These are phyloP conservation scores for Hirtodrosophila duncani DNA, from an alignment of 2,888 invertebrate species.

Conservation along the genomic window DNA sequence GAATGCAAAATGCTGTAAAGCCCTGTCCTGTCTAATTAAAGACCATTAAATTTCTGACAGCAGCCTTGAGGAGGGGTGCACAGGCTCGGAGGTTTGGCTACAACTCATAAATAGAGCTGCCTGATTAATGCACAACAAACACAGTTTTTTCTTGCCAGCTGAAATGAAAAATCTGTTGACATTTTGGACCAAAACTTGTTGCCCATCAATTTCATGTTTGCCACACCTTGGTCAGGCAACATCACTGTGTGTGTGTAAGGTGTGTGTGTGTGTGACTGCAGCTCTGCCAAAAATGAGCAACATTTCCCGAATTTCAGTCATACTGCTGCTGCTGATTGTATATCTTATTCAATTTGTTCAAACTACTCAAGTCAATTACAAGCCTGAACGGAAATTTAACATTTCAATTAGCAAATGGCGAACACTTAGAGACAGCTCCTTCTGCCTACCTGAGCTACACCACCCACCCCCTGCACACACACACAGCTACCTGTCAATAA, in stretches of 20 bases:
- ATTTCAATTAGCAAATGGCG: constrained; percentile 68
- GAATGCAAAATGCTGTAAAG: neutral
- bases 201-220: constrained; percentile 69
- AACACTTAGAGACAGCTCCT: too few species aligned
- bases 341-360: constrained; percentile 25
- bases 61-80: too few species aligned
- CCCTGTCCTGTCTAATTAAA: constrained; percentile 44
- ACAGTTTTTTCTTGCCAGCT: constrained; percentile 25
- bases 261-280: neutral
- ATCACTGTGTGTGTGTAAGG: neutral
- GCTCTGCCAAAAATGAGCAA: constrained; percentile 14
- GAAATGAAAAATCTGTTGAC: constrained; percentile 56
- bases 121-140: constrained; percentile 67
- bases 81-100: too few species aligned
- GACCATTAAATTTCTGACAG: constrained; percentile 60
- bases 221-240: too few species aligned
- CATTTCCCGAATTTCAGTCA: too few species aligned
- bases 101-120: constrained; percentile 14
- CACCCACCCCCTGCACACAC: neutral
- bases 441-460: too few species aligned
- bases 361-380: constrained; percentile 75
- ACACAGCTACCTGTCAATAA: constrained; percentile 47
- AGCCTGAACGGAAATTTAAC: constrained; percentile 77
- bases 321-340: too few species aligned
- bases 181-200: constrained; percentile 53